These are phyloP conservation scores for Desmophyllum pertusum DNA, from an alignment of 92 coral and sea anemone genomes.

Conservation along the genomic window DNA sequence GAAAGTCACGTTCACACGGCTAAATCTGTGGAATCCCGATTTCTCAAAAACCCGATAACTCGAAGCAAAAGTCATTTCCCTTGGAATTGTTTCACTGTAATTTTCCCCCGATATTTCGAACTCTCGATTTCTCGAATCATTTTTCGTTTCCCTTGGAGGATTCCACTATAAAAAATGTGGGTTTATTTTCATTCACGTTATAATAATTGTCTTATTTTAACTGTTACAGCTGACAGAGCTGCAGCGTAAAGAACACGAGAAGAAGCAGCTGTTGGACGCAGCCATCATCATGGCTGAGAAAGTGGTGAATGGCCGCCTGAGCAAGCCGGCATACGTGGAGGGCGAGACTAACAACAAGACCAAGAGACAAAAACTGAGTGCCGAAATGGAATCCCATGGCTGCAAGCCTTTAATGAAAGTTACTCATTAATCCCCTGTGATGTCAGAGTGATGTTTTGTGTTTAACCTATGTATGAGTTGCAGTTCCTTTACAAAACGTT, in stretches of 20 bases:
- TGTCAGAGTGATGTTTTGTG: background rate
- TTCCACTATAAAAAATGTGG: no score
- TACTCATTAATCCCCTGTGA: constrained; percentile 25
- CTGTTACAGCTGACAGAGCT: constrained; percentile 77
- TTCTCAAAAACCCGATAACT: no score
- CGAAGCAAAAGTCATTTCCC: no score
- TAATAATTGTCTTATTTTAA: background rate
- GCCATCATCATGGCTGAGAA: constrained; percentile 94
- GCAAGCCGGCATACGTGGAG: constrained; percentile 90
- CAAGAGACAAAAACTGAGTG: constrained; percentile 88
- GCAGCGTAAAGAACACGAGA: constrained; percentile 94
- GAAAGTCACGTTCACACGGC: no score
- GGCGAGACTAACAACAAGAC: constrained; percentile 76
- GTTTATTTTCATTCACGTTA: no score
- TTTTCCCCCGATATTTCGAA: no score
- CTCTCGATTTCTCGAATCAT: no score
- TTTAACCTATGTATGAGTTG: background rate
- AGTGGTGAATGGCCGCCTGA: constrained; percentile 91
- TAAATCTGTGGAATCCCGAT: no score
- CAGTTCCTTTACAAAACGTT: background rate
- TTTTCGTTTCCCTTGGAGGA: no score
- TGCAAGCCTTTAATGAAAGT: constrained; percentile 56
- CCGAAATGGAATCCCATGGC: constrained; percentile 89
- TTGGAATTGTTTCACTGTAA: no score
- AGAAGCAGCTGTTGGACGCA: constrained; percentile 85